Evolutionary conservation across 2,888 invertebrate genomes (phyloP).

Genomic region (Pollenia angustigena): DNA sequence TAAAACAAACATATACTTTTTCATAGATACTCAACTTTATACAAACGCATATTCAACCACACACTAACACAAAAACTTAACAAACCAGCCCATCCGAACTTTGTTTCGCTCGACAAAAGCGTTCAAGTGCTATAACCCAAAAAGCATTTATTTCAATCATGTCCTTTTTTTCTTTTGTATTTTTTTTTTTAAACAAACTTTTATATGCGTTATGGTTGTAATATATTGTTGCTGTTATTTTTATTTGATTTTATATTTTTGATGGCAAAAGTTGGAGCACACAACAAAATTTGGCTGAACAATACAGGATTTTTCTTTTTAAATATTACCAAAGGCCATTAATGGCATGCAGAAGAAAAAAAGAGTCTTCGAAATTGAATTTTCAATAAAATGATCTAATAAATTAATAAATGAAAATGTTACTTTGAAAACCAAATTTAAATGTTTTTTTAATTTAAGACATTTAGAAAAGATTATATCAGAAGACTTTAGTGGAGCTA

Average conservation of each 20-base stretch:
- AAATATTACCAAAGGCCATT: conserved; percentile 12
- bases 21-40: conserved; percentile 3
- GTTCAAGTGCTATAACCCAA: conserved; percentile 48
- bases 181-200: conserved; percentile 8
- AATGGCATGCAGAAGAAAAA: not conserved
- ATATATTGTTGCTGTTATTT: conserved; percentile 56
- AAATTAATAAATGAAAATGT: not conserved
- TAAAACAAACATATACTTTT: conserved; percentile 49
- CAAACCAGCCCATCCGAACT: conserved; percentile 28
- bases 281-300: conserved; percentile 10
- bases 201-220: conserved; percentile 65
- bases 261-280: not conserved
- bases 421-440: too few relatives aligned
- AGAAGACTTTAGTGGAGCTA: too few relatives aligned
- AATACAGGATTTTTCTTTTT: not conserved
- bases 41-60: not conserved
- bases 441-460: too few relatives aligned
- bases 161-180: conserved; percentile 34
- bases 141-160: conserved; percentile 70
- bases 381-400: conserved; percentile 9
- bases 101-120: conserved; percentile 44
- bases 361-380: conserved; percentile 19
- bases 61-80: conserved; percentile 21
- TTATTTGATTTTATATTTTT: conserved; percentile 57
- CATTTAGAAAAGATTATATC: too few relatives aligned